Evolutionary conservation across 1,140 invertebrate genomes (phyloP).

Genomic region (Drosophila nasuta): DNA sequence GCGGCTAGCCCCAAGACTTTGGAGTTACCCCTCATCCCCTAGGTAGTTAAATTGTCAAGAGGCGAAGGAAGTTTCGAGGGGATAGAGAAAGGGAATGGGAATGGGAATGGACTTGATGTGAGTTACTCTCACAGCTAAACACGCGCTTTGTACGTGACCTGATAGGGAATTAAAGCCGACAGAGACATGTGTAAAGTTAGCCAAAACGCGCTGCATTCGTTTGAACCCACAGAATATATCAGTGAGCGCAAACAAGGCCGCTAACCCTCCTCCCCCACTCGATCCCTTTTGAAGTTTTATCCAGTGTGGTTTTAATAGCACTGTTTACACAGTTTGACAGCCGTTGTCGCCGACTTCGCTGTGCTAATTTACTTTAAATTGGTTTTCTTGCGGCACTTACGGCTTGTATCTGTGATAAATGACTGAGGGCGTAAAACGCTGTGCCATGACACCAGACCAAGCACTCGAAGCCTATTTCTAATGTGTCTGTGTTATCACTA

Average conservation of each 20-base stretch:
- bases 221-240: conserved; percentile 42
- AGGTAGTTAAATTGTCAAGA: conserved; percentile 23
- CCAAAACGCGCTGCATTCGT: conserved; percentile 68
- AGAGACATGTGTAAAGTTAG: conserved; percentile 72
- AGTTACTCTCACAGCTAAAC: conserved; percentile 49
- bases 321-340: conserved; percentile 52
- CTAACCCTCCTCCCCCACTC: neutral
- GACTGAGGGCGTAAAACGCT: conserved; percentile 32
- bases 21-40: neutral
- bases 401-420: conserved; percentile 72
- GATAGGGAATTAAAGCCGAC: conserved; percentile 73
- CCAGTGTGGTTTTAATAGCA: conserved; percentile 40
- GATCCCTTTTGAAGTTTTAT: neutral
- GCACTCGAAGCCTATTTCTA: conserved; percentile 1
- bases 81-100: too few relatives aligned
- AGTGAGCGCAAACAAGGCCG: conserved; percentile 19
- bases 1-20: conserved; percentile 63
- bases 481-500: conserved; percentile 59
- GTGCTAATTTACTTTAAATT: conserved; percentile 82
- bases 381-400: conserved; percentile 61
- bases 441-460: neutral
- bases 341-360: conserved; percentile 32
- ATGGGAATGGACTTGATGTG: conserved; percentile 2
- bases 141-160: conserved; percentile 72
- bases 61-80: neutral